Evolutionary conservation across 2,113 vertebrate genomes (phyloP).

Genomic region (Pseudopodoces humilis): DNA sequence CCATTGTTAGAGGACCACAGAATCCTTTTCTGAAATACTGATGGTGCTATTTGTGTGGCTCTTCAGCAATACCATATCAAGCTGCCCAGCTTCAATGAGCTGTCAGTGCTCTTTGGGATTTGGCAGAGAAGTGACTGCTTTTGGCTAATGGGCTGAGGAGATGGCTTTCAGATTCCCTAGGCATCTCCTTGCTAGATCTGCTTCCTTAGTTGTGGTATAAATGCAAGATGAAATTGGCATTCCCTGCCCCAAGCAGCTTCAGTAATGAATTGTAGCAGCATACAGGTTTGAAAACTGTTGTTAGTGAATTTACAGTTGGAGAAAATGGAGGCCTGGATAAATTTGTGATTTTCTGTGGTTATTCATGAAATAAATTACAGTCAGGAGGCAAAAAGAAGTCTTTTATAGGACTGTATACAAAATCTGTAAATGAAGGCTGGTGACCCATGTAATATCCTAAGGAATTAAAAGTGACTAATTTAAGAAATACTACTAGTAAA

Average conservation of each 20-base stretch:
- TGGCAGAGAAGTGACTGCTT: not conserved
- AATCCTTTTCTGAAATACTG: not conserved
- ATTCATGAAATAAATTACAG: not conserved
- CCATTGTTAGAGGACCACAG: not conserved
- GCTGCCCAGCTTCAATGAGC: not conserved
- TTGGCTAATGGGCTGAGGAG: not conserved
- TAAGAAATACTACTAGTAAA: not conserved
- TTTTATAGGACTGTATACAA: not conserved
- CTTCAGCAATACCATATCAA: not conserved
- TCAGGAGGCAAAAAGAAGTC: fast-evolving
- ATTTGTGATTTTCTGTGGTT: not conserved
- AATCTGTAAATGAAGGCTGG: not conserved
- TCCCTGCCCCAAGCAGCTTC: not conserved
- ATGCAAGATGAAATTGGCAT: not conserved
- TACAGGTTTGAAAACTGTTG: not conserved
- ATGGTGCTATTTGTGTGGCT: not conserved
- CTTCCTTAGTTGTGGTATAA: not conserved
- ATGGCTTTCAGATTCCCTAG: not conserved
- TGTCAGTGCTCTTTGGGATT: not conserved
- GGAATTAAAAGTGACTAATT: not conserved
- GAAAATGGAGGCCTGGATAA: not conserved
- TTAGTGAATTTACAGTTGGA: not conserved
- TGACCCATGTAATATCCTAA: not conserved
- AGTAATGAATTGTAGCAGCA: not conserved
- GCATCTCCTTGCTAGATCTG: not conserved